Evolutionary conservation across 2,888 invertebrate species (phyloP).

Genomic region (Asteroscopus sphinx): DNA sequence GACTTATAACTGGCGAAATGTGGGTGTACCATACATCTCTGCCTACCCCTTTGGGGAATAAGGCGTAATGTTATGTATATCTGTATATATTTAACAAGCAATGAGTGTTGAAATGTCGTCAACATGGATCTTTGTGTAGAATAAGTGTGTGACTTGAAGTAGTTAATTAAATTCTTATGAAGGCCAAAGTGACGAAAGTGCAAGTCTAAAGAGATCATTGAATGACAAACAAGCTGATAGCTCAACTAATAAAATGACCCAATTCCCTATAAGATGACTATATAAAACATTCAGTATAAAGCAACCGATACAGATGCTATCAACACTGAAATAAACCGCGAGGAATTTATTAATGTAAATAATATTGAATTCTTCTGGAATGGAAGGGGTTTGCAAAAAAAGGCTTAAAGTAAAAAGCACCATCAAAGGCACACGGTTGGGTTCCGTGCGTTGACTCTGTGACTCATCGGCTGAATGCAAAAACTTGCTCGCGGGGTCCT

Average conservation of each 20-base stretch:
- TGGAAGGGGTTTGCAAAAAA: constrained; percentile 62
- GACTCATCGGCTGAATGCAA: constrained; percentile 77
- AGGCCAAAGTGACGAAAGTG: too few relatives aligned
- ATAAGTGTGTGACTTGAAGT: too few relatives aligned
- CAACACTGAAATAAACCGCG: constrained; percentile 27
- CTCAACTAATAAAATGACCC: constrained; percentile 9
- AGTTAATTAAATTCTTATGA: too few relatives aligned
- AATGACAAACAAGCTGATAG: too few relatives aligned
- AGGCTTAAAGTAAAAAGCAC: constrained; percentile 62
- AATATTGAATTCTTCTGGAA: constrained; percentile 56
- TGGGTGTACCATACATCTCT: too few relatives aligned
- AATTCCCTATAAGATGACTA: background rate
- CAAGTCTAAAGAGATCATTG: too few relatives aligned
- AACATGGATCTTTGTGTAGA: too few relatives aligned
- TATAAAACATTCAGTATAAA: constrained; percentile 14
- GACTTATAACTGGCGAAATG: too few relatives aligned
- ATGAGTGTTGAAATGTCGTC: too few relatives aligned
- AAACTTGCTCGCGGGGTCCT: constrained; percentile 65
- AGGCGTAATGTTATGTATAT: too few relatives aligned
- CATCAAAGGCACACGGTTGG: constrained; percentile 63
- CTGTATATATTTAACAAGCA: too few relatives aligned
- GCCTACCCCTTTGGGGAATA: too few relatives aligned
- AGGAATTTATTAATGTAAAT: constrained; percentile 60
- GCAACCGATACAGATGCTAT: constrained; percentile 35
- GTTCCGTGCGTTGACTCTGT: constrained; percentile 77